Conservation (phyloP, 2,113 vertebrate genomes). For the Mola mola region DNA sequence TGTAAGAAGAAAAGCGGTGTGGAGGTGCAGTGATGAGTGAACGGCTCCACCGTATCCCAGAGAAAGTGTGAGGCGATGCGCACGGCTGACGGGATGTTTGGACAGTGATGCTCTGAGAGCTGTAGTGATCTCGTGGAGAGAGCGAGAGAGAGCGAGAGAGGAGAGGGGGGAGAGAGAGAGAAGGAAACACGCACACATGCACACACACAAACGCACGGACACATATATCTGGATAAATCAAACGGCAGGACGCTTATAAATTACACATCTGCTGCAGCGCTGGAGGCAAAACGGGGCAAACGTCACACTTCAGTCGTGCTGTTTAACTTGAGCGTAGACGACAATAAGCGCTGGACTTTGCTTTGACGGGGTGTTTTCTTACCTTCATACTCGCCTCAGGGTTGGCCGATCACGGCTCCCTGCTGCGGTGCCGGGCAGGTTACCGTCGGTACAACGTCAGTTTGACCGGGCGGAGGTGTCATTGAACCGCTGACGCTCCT, state of each 20-base stretch:
- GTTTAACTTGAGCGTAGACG: too few species aligned
- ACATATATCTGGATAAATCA: constrained; percentile 69
- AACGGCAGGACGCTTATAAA: constrained; percentile 61
- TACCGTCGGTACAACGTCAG: neutral
- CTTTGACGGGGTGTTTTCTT: too few species aligned
- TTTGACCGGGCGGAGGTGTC: constrained; percentile 47
- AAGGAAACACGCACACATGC: constrained; percentile 9
- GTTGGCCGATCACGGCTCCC: constrained; percentile 26
- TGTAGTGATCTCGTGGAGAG: constrained; percentile 63
- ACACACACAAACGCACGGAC: constrained; percentile 8
- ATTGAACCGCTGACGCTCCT: constrained; percentile 47
- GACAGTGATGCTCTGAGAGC: constrained; percentile 77
- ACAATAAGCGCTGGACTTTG: too few species aligned
- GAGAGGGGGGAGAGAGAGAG: neutral
- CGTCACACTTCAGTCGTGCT: too few species aligned
- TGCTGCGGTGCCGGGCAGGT: neutral
- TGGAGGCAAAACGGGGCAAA: constrained; percentile 5
- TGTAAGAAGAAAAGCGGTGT: constrained; percentile 14
- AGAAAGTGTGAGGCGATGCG: constrained; percentile 72
- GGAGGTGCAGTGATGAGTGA: constrained; percentile 34
- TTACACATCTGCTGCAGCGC: constrained; percentile 54
- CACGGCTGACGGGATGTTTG: constrained; percentile 78
- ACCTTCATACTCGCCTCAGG: constrained; percentile 73
- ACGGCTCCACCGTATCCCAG: too few species aligned
- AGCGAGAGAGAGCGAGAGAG: constrained; percentile 33